Evolutionary conservation across 2,888 invertebrate species (phyloP).

Genomic region (Pegoplata infirma): DNA sequence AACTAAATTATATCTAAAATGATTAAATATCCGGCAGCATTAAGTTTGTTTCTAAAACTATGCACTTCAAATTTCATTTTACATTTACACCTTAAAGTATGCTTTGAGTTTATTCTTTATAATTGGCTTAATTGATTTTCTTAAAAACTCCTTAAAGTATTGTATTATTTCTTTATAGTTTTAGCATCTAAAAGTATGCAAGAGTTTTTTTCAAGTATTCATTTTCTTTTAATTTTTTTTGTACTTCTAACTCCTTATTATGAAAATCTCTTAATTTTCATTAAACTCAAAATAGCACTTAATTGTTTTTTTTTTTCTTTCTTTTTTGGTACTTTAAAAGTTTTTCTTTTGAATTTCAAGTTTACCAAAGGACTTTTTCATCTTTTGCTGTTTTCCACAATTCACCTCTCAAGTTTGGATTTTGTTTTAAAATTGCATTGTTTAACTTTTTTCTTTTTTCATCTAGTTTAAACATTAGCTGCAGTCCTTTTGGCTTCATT

Average conservation of each 20-base stretch:
- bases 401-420: slow-evolving; percentile 4
- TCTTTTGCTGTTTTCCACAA: background rate
- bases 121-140: slow-evolving; percentile 61
- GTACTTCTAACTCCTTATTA: slow-evolving; percentile 2
- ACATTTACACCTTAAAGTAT: slow-evolving; percentile 8
- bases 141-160: slow-evolving; percentile 44
- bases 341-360: slow-evolving; percentile 38
- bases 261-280: slow-evolving; percentile 59
- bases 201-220: slow-evolving; percentile 32
- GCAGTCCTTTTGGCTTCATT: slow-evolving; percentile 31
- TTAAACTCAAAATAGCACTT: slow-evolving; percentile 58
- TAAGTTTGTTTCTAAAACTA: background rate
- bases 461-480: slow-evolving; percentile 33
- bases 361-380: slow-evolving; percentile 31
- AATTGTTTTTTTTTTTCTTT: slow-evolving; percentile 9
- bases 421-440: background rate
- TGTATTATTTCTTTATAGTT: slow-evolving; percentile 34
- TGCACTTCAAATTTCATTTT: background rate
- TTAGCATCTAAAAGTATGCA: slow-evolving; percentile 31
- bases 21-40: no score
- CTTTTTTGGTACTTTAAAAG: slow-evolving; percentile 19
- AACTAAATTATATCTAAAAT: no score
- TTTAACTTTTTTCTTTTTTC: background rate
- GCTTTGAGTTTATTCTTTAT: slow-evolving; percentile 5
- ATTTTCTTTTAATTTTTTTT: background rate